Evolutionary conservation across 2,797 vertebrate genomes (phyloP).

Genomic region (Sciaenops ocellatus): DNA sequence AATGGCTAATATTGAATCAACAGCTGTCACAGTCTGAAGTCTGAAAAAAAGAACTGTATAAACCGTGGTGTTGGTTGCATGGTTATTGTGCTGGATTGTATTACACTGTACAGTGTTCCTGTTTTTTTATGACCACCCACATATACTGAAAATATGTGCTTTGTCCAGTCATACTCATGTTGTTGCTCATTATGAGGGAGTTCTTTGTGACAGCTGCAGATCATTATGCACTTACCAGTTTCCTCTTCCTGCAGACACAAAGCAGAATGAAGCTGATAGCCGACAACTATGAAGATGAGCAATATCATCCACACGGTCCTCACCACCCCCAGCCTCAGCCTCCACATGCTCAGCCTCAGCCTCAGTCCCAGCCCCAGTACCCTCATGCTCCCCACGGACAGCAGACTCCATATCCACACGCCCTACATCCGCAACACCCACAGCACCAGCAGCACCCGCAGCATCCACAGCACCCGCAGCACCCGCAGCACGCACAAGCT

Average conservation of each 20-base stretch:
- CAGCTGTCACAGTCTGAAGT: constrained; percentile 2
- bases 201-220: constrained; percentile 3
- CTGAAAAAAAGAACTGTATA: background rate
- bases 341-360: constrained; percentile 78
- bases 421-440: constrained; percentile 60
- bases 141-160: constrained; percentile 10
- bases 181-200: background rate
- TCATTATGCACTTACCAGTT: constrained; percentile 1
- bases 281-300: constrained; percentile 96
- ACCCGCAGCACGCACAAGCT: constrained; percentile 59
- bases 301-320: constrained; percentile 82
- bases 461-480: constrained; percentile 72
- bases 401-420: constrained; percentile 76
- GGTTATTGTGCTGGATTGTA: background rate
- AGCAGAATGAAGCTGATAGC: constrained; percentile 98
- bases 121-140: constrained; percentile 15
- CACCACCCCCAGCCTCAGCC: constrained; percentile 81
- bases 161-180: constrained; percentile 1
- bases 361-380: constrained; percentile 80
- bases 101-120: background rate
- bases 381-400: constrained; percentile 78
- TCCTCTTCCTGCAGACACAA: constrained; percentile 88
- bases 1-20: background rate
- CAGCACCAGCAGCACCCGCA: constrained; percentile 70
- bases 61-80: background rate